Evolutionary conservation across 2,888 invertebrate genomes (phyloP).

Genomic region (Vandiemenella viatica): DNA sequence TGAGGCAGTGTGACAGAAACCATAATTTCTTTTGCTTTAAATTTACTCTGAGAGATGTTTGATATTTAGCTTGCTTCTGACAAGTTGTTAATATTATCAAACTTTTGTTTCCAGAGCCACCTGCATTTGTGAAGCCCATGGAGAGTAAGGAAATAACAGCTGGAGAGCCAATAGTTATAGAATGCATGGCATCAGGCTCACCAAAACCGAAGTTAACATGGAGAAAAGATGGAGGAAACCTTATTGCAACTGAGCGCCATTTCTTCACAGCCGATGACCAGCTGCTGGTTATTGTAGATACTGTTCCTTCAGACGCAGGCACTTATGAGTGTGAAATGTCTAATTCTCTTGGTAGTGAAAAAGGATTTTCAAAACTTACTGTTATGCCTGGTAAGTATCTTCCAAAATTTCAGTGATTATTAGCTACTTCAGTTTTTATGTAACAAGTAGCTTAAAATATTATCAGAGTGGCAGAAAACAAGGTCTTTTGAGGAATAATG

Average conservation of each 20-base stretch:
- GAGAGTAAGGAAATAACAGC: conserved; percentile 65
- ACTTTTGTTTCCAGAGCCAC: conserved; percentile 48
- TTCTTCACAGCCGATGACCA: conserved; percentile 79
- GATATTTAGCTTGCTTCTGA: too few species aligned
- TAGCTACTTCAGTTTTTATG: background rate
- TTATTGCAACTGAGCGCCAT: conserved; percentile 62
- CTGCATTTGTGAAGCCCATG: conserved; percentile 74
- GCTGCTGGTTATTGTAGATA: conserved; percentile 71
- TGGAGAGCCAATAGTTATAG: conserved; percentile 73
- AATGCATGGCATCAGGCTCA: conserved; percentile 74
- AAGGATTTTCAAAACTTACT: conserved; percentile 53
- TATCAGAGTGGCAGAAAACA: background rate
- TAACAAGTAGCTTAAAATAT: background rate
- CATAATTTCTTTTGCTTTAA: too few species aligned
- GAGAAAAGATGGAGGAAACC: conserved; percentile 66
- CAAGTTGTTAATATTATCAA: background rate
- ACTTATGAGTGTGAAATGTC: conserved; percentile 80
- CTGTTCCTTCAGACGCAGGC: conserved; percentile 63
- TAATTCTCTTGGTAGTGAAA: conserved; percentile 65
- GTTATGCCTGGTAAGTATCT: conserved; percentile 41
- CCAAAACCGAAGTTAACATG: conserved; percentile 69
- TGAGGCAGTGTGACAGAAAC: too few species aligned
- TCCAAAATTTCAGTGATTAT: background rate
- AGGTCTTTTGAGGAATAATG: background rate
- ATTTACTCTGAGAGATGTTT: too few species aligned